Conservation (phyloP, 2,888 invertebrate species). For the Proisotoma minuta region DNA sequence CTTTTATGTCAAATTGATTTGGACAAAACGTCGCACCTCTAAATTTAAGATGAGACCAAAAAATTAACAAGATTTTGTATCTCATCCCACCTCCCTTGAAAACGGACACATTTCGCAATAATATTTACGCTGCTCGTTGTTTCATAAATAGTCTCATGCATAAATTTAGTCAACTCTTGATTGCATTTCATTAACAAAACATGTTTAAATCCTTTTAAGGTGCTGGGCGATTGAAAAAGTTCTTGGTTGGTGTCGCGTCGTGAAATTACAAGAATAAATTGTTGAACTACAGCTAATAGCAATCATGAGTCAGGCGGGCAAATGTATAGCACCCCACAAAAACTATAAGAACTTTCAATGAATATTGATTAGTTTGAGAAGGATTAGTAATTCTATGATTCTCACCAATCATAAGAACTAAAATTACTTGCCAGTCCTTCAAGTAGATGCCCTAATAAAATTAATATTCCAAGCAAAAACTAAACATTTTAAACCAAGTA, state of each 20-base stretch:
- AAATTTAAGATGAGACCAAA: too few relatives aligned
- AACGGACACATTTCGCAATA: too few relatives aligned
- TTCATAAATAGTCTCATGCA: conserved; percentile 10
- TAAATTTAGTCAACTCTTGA: conserved; percentile 14
- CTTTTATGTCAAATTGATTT: too few relatives aligned
- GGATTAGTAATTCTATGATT: neutral
- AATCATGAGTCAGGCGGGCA: too few relatives aligned
- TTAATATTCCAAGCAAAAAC: too few relatives aligned
- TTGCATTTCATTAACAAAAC: conserved; percentile 20
- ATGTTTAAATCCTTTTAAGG: conserved; percentile 14
- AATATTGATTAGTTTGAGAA: neutral
- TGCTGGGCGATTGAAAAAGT: conserved; percentile 1
- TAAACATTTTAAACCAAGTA: too few relatives aligned
- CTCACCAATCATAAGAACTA: too few relatives aligned
- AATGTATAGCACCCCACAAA: conserved; percentile 1
- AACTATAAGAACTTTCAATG: conserved; percentile 3
- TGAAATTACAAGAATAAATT: neutral
- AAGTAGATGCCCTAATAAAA: too few relatives aligned
- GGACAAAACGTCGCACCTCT: too few relatives aligned
- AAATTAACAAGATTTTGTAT: too few relatives aligned
- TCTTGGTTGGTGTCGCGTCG: neutral
- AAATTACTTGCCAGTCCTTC: too few relatives aligned
- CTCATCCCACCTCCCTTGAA: too few relatives aligned
- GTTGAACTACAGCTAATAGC: neutral
- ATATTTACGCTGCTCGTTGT: neutral